These are phyloP conservation scores for Nasonia vitripennis DNA, from an alignment of 1,140 invertebrate genomes.

Conservation along the genomic window DNA sequence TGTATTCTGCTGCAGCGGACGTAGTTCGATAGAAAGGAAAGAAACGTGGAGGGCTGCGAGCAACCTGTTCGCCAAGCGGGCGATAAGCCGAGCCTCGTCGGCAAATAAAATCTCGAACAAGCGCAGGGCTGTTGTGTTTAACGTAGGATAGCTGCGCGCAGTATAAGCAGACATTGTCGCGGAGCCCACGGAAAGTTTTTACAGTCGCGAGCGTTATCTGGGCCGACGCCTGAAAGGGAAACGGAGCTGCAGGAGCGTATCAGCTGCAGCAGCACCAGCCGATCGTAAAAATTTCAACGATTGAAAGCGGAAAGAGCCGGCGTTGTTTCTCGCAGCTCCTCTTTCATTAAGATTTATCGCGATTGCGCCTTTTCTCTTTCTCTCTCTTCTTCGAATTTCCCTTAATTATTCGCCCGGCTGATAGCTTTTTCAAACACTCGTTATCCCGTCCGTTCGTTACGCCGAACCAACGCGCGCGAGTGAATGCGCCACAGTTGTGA, in stretches of 20 bases:
- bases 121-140: slow-evolving; percentile 70
- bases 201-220: slow-evolving; percentile 41
- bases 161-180: slow-evolving; percentile 31
- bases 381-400: not conserved
- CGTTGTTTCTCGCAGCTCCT: not conserved
- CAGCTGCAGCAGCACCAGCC: not conserved
- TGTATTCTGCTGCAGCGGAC: not conserved
- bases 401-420: slow-evolving; percentile 9
- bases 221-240: slow-evolving; percentile 14
- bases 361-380: not conserved
- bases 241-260: not conserved
- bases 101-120: slow-evolving; percentile 74
- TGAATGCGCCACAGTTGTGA: not conserved
- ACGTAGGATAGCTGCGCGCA: slow-evolving; percentile 24
- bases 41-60: slow-evolving; percentile 7
- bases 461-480: not conserved
- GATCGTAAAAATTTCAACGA: slow-evolving; percentile 48
- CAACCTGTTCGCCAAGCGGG: slow-evolving; percentile 58
- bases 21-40: slow-evolving; percentile 19
- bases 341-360: slow-evolving; percentile 29
- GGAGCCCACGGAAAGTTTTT: slow-evolving; percentile 36
- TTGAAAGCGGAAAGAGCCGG: slow-evolving; percentile 28
- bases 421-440: slow-evolving; percentile 17
- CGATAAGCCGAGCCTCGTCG: slow-evolving; percentile 69
- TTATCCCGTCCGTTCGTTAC: not conserved